Conservation (phyloP, 2,113 vertebrate species). For the Cheirogaleus medius region DNA sequence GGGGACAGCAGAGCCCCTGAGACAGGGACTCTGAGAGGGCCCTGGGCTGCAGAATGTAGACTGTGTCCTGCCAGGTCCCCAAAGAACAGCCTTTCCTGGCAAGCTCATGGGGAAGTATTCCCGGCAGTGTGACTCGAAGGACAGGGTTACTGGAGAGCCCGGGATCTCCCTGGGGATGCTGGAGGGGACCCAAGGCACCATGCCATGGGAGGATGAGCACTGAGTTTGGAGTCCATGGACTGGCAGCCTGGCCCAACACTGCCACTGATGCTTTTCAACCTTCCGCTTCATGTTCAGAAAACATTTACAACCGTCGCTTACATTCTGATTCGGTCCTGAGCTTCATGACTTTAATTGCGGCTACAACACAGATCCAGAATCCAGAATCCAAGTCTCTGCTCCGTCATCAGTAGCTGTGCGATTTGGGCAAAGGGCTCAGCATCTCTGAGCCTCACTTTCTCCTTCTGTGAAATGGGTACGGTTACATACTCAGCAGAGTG, state of each 20-base stretch:
- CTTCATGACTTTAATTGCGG: neutral
- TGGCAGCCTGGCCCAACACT: neutral
- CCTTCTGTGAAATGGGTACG: neutral
- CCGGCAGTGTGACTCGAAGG: neutral
- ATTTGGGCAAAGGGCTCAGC: neutral
- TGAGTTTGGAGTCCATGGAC: fast-evolving
- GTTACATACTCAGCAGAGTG: neutral
- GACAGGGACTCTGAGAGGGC: neutral
- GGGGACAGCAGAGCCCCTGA: neutral
- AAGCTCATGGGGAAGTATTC: neutral
- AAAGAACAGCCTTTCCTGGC: constrained; percentile 51
- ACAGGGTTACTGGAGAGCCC: neutral
- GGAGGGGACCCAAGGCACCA: neutral
- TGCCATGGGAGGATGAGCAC: neutral
- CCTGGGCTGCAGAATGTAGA: neutral
- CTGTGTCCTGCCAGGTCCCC: constrained; percentile 40
- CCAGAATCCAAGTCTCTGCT: neutral
- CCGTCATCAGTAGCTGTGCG: neutral
- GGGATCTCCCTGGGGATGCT: constrained; percentile 29
- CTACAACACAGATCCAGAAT: neutral
- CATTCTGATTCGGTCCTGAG: neutral
- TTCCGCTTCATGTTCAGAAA: neutral
- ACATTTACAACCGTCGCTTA: neutral
- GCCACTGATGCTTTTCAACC: neutral
- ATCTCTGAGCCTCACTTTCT: neutral